Base-by-base conservation (phyloP, 1,140 invertebrate species). In the Eurosta solidaginis region DNA sequence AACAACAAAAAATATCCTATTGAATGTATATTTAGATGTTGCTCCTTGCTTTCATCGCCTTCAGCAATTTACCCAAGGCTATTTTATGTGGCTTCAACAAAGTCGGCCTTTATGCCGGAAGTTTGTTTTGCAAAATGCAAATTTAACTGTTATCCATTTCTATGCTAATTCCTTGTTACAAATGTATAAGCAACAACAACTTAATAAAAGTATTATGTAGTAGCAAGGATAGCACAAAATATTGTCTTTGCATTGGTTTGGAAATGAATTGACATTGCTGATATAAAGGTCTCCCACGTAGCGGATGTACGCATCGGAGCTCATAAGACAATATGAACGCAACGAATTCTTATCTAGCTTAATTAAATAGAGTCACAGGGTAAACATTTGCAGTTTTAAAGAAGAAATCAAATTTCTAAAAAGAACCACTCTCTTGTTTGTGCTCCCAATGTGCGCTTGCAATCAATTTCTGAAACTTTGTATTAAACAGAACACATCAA, bases 201-300 rank as follows among this genome's bases (percentile, higher is more conserved):
- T 33, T 12, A 27, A n/a, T 33, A 36, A 29, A 9, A 10, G 27
- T 33, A 36, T 17, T 40, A 14, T 27, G n/a, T 68, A 40, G n/a
- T 9, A 68, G 29, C 59, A 3, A 7, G 27, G 59, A 2, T 2
- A n/a, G 6, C 17, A 40, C n/a, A n/a, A 42, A 68, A 68, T 68
- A 40, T 68, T 29, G 33, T 33, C 33, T 29, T n/a, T 17, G n/a
- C 40, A 40, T 68, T 68, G 59, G 17, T 68, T 68, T 40, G 59
- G 33, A 68, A 68, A 68, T 68, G 42, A 73, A 47, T 73, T 47
- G 40, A 29, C 73, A 74, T 6, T 29, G 29, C 36, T 77, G 68
- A 36, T 59, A 79, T 80, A 68, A 74, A 79, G 81, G 81, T 80
- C 81, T 82, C 81, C 81, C 81, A 77, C 81, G 47, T 52, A 81